phyloP scores from a whole-genome alignment of 2,888 invertebrate genomes.

The Agrotis segetum region DNA sequence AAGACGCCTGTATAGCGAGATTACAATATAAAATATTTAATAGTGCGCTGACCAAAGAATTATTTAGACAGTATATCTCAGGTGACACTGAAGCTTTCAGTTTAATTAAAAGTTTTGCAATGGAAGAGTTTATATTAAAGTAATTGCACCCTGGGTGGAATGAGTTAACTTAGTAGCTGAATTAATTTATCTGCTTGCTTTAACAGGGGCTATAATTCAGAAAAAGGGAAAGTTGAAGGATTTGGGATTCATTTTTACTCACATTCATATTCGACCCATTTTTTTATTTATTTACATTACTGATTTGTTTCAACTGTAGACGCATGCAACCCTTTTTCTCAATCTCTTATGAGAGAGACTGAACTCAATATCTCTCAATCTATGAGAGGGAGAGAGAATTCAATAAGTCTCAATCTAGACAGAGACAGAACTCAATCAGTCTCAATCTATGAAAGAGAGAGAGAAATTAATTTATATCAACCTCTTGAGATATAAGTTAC shows the following conservation, averaged over 20 bases:
- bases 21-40: slow-evolving; percentile 81
- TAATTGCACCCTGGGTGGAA: slow-evolving; percentile 30
- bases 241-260: not conserved
- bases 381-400: no score
- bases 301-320: no score
- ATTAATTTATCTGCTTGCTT: slow-evolving; percentile 14
- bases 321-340: no score
- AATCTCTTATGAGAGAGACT: no score
- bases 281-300: no score
- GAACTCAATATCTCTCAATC: no score
- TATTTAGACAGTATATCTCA: slow-evolving; percentile 61
- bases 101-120: slow-evolving; percentile 61
- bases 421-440: no score
- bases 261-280: not conserved
- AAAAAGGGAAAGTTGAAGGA: not conserved
- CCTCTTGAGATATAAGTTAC: no score
- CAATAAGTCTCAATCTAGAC: no score
- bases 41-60: slow-evolving; percentile 68
- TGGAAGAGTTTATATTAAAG: slow-evolving; percentile 30
- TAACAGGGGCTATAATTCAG: not conserved
- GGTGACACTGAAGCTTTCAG: slow-evolving; percentile 50
- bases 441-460: no score
- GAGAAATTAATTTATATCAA: no score
- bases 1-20: slow-evolving; percentile 70
- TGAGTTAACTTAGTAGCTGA: slow-evolving; percentile 25